Percentiles rank a stretch among this genome's conserved stretches.
Conservation (phyloP, 2,113 vertebrate genomes). For the Lanius collurio region DNA sequence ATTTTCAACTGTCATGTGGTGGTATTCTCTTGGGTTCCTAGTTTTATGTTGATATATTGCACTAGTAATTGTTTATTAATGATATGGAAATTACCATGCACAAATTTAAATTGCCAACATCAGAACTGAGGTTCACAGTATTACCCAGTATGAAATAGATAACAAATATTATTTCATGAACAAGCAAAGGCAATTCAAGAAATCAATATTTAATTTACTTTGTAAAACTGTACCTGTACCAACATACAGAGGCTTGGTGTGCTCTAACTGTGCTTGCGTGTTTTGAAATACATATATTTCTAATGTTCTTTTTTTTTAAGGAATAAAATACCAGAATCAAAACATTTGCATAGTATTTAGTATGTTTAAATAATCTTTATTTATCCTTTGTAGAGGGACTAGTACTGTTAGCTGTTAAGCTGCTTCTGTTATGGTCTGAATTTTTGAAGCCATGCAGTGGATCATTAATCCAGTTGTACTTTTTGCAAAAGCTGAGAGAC, state of each 20-base stretch:
- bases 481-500: background rate
- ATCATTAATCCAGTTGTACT: background rate
- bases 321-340: background rate
- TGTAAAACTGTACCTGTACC: background rate
- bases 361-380: background rate
- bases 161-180: background rate
- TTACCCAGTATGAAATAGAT: background rate
- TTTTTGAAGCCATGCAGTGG: background rate
- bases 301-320: background rate
- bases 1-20: accelerated
- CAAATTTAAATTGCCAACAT: background rate
- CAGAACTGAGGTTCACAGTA: background rate
- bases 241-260: background rate
- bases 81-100: background rate
- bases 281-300: background rate
- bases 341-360: background rate
- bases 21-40: background rate
- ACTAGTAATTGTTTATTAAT: background rate
- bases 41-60: background rate
- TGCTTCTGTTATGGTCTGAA: background rate
- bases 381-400: background rate
- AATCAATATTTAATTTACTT: background rate
- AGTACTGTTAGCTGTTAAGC: background rate
- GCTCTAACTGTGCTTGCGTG: background rate
- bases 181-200: background rate